Conservation (phyloP, 2,888 invertebrate genomes). For the Protula sp. region DNA sequence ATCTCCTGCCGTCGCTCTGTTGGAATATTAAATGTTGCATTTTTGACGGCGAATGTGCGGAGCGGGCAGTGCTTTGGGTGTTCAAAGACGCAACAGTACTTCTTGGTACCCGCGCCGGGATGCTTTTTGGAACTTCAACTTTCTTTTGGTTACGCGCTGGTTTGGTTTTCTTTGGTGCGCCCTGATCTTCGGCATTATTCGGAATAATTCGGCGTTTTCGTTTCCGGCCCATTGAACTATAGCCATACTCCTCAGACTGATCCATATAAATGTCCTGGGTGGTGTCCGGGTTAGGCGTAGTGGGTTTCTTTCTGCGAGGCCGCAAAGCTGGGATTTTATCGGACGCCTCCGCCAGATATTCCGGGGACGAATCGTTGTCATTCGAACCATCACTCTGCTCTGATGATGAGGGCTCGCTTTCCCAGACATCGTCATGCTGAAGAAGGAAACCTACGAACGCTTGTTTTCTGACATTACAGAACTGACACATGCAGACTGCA, state of each 20-base stretch:
- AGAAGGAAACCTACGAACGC: too few species aligned
- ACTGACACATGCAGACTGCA: too few species aligned
- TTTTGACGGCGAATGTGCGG: background rate
- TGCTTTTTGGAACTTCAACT: too few species aligned
- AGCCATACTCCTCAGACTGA: slow-evolving; percentile 8
- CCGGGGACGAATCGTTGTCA: too few species aligned
- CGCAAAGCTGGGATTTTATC: too few species aligned
- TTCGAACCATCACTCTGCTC: too few species aligned
- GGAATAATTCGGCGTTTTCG: slow-evolving; percentile 43
- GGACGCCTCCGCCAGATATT: too few species aligned
- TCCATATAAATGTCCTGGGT: background rate
- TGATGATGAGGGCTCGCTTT: slow-evolving; percentile 24
- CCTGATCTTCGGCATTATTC: slow-evolving; percentile 39
- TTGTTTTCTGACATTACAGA: too few species aligned
- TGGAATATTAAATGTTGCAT: background rate
- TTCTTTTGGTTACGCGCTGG: background rate
- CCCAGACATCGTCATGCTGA: slow-evolving; percentile 25
- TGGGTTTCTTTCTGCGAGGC: too few species aligned
- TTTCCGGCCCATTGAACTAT: slow-evolving; percentile 42
- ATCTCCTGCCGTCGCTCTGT: background rate
- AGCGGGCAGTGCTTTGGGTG: background rate
- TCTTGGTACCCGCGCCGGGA: background rate
- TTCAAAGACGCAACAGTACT: too few species aligned
- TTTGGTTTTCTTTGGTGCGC: slow-evolving; percentile 1
- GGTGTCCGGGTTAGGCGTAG: too few species aligned